Conservation (phyloP, 2,113 vertebrate species). For the Malurus cyaneus region DNA sequence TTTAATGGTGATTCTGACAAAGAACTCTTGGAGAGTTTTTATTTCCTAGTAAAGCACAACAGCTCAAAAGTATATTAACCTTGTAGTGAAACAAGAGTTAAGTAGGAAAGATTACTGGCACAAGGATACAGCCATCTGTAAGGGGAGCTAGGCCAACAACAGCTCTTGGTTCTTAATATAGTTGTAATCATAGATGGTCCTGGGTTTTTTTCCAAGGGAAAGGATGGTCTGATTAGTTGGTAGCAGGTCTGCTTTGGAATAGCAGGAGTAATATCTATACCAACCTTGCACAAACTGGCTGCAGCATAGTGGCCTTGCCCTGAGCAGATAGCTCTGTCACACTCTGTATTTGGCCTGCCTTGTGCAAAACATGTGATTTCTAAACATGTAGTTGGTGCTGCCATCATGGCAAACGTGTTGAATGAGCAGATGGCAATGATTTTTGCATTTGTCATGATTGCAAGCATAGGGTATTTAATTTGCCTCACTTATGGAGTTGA, state of each 20-base stretch:
- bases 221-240: not conserved
- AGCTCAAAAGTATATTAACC: not conserved
- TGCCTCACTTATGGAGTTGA: not conserved
- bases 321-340: not conserved
- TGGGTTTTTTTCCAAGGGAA: not conserved
- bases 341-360: not conserved
- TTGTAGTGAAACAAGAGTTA: not conserved
- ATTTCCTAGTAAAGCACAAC: not conserved
- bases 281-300: accelerated
- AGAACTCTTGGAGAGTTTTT: not conserved
- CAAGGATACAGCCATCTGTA: not conserved
- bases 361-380: not conserved
- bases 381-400: not conserved
- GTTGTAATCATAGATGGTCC: not conserved
- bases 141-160: not conserved
- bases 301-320: not conserved
- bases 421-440: not conserved
- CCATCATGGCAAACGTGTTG: accelerated
- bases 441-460: not conserved
- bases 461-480: not conserved
- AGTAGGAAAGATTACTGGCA: not conserved
- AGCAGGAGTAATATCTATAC: not conserved
- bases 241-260: not conserved
- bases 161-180: constrained; percentile 1
- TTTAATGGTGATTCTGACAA: not conserved